These are phyloP conservation scores for Merodon equestris DNA, from an alignment of 2,888 invertebrate genomes.

Conservation along the genomic window DNA sequence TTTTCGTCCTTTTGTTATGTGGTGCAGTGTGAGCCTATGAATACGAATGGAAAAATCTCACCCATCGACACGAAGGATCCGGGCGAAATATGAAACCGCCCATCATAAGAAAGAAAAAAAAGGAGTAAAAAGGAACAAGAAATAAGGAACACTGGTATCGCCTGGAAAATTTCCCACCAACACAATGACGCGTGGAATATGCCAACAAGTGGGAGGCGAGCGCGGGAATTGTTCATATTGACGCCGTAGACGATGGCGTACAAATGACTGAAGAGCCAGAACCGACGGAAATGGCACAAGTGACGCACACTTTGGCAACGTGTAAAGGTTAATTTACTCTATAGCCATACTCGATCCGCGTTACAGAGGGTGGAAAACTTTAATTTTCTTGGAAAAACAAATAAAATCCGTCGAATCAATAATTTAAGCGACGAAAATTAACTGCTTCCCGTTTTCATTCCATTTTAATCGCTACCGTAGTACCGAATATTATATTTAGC, in stretches of 20 bases:
- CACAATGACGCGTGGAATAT: slow-evolving; percentile 55
- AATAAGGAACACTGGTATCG: slow-evolving; percentile 14
- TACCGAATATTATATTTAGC: too few species aligned
- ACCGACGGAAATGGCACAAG: slow-evolving; percentile 10
- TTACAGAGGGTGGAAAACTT: slow-evolving; percentile 29
- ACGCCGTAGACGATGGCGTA: too few species aligned
- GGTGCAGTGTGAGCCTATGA: slow-evolving; percentile 31
- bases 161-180: slow-evolving; percentile 46
- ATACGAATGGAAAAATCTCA: slow-evolving; percentile 36
- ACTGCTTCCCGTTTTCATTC: slow-evolving; percentile 29
- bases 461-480: neutral
- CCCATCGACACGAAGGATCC: slow-evolving; percentile 37
- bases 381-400: slow-evolving; percentile 43
- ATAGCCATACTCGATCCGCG: neutral
- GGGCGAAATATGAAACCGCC: too few species aligned
- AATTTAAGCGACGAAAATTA: slow-evolving; percentile 61
- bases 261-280: neutral
- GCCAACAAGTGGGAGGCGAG: slow-evolving; percentile 56
- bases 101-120: slow-evolving; percentile 5
- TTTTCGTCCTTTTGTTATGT: slow-evolving; percentile 25
- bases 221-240: neutral
- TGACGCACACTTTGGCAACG: slow-evolving; percentile 25
- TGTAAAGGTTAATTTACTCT: slow-evolving; percentile 44
- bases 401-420: slow-evolving; percentile 59
- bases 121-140: slow-evolving; percentile 12